Base-by-base conservation (phyloP, 2,888 invertebrate genomes). In the Urechis unicinctus region DNA sequence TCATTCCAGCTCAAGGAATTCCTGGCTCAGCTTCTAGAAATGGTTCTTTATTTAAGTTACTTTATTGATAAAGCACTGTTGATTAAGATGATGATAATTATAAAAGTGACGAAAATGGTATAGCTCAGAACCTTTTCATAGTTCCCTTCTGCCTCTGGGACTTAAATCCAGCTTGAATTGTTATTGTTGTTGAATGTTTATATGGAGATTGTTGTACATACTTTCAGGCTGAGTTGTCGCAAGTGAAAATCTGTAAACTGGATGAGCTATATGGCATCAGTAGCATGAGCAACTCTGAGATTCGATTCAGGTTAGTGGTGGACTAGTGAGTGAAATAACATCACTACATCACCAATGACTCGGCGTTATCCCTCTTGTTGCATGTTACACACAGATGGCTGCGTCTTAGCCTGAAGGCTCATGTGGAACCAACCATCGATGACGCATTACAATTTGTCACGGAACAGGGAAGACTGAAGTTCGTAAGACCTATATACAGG, bases 401-500 rank as follows among this genome's bases (percentile, higher is more conserved):
- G 48, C 83, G 89, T 56, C 75, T 92, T 56, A 85, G 88, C 62
- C 80, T 93, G n/a, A 85, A 84, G 71, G 86, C 87, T 13, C 83
- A 82, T 54, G 87, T 90, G 82, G 78, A 82, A 28, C 80, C 83
- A 0, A 85, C 85, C 68, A 79, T 94, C 36, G 79, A 82, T 1
- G 82, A 83, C 21, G 86, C 87, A 1, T 80, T 94, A 54, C 75
- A 83, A 24, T 93, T 94, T 81, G 85, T 91, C 6, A 89, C 88
- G 64, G 83, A 84, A 22, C 86, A 89, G 71, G 94, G 94, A 36
- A 84, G 95, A 53, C 89, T 94, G 89, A 95, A 95, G 77, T 95
- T 85, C 79, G 87, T 89, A 1, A 83, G 91, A 31, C 92, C 94
- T 2, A 81, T 95, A 49, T 94, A 91, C 78, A 85, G 89, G 82